These are phyloP conservation scores for Tortrix viridana DNA, from an alignment of 2,888 invertebrate genomes.

Conservation along the genomic window DNA sequence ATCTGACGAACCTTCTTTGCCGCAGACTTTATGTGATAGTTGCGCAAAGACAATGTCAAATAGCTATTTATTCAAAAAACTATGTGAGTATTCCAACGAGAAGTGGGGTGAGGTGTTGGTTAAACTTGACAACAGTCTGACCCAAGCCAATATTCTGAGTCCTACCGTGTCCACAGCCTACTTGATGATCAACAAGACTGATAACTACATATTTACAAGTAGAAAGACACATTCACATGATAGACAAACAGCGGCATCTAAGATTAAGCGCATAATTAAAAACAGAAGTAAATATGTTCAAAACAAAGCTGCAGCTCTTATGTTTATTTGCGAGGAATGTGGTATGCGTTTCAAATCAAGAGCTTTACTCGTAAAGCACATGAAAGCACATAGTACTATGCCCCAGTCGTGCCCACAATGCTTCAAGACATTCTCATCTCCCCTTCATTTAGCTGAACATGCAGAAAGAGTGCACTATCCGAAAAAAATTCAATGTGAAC, in stretches of 20 bases:
- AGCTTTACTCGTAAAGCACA: slow-evolving; percentile 53
- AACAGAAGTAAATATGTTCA: slow-evolving; percentile 50
- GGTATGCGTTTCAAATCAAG: slow-evolving; percentile 54
- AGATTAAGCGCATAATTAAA: slow-evolving; percentile 57
- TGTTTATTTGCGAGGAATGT: slow-evolving; percentile 61
- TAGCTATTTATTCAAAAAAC: slow-evolving; percentile 62
- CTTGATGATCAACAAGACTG: slow-evolving; percentile 53
- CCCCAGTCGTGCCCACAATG: slow-evolving; percentile 59
- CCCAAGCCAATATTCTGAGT: slow-evolving; percentile 47
- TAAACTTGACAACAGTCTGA: slow-evolving; percentile 50
- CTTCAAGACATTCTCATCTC: slow-evolving; percentile 57
- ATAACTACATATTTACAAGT: slow-evolving; percentile 60
- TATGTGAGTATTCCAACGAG: slow-evolving; percentile 55
- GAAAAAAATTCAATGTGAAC: slow-evolving; percentile 59
- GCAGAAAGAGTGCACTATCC: slow-evolving; percentile 64
- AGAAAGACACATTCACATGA: slow-evolving; percentile 47
- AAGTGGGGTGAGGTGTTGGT: slow-evolving; percentile 57
- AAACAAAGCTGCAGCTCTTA: slow-evolving; percentile 44
- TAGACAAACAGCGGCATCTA: slow-evolving; percentile 55
- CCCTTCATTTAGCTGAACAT: slow-evolving; percentile 56
- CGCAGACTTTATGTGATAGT: slow-evolving; percentile 59
- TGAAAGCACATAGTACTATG: slow-evolving; percentile 53
- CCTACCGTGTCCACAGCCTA: slow-evolving; percentile 54
- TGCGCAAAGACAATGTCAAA: slow-evolving; percentile 61
- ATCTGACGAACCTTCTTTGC: slow-evolving; percentile 53